Conservation (phyloP, 2,888 invertebrate genomes). For the Nemotelus pantherinus region DNA sequence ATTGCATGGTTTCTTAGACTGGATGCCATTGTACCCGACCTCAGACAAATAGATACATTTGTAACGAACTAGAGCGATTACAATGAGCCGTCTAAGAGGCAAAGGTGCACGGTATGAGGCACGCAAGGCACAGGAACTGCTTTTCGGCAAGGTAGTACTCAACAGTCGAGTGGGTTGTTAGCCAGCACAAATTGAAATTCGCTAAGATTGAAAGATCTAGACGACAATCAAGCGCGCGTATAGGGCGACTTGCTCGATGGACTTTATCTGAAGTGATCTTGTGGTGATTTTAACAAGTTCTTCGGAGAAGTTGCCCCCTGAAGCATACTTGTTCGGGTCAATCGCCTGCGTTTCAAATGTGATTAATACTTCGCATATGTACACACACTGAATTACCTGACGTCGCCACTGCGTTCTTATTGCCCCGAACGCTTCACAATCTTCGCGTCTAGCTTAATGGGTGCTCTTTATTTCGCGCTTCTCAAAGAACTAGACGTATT, state of each 20-base stretch:
- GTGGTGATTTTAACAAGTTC: not conserved
- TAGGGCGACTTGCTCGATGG: not conserved
- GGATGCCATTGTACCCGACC: not conserved
- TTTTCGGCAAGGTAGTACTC: not conserved
- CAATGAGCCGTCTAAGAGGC: not conserved
- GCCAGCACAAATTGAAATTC: not conserved
- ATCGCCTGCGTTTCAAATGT: conserved; percentile 43
- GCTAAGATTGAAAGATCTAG: not conserved
- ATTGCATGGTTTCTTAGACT: too few species aligned
- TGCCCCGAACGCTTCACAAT: conserved; percentile 10
- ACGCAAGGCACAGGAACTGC: too few species aligned
- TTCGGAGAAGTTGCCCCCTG: conserved; percentile 7
- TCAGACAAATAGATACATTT: not conserved
- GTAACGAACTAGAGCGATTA: not conserved
- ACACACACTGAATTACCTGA: conserved; percentile 14
- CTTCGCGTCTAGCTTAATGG: conserved; percentile 4
- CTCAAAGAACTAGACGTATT: not conserved
- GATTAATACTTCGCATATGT: conserved; percentile 42
- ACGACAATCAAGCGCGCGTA: not conserved
- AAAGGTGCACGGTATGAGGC: too few species aligned
- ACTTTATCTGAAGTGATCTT: not conserved
- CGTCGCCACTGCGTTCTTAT: not conserved
- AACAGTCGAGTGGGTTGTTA: not conserved
- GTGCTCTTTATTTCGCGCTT: not conserved
- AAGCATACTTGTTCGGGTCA: conserved; percentile 40